Percentiles rank a stretch among this genome's conserved stretches.
Conservation (phyloP, 2,888 invertebrate species). For the Hecatera dysodea region DNA sequence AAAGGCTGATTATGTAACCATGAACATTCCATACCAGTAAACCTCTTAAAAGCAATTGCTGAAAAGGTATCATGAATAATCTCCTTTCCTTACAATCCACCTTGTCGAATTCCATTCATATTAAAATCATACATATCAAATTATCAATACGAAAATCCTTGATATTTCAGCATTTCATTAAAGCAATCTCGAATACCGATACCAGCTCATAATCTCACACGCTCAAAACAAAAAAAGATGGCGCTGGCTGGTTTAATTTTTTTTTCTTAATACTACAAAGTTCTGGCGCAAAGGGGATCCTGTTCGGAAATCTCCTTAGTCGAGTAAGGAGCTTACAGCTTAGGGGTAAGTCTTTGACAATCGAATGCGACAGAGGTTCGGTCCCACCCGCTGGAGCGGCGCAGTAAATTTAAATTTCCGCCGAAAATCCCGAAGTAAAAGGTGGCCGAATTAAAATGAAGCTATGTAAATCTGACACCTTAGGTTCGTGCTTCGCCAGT, state of each 20-base stretch:
- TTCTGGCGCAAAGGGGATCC: slow-evolving; percentile 78
- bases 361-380: slow-evolving; percentile 83
- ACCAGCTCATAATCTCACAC: slow-evolving; percentile 57
- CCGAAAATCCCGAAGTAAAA: slow-evolving; percentile 55
- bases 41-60: neutral
- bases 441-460: slow-evolving; percentile 61
- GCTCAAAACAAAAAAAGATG: slow-evolving; percentile 64
- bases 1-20: too few species aligned
- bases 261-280: slow-evolving; percentile 84
- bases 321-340: slow-evolving; percentile 85
- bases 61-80: slow-evolving; percentile 6
- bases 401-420: slow-evolving; percentile 70
- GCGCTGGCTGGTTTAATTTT: slow-evolving; percentile 73
- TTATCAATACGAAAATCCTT: slow-evolving; percentile 43
- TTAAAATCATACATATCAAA: slow-evolving; percentile 30
- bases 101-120: slow-evolving; percentile 24
- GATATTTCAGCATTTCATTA: slow-evolving; percentile 51
- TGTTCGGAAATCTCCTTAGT: slow-evolving; percentile 85
- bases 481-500: slow-evolving; percentile 50
- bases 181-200: slow-evolving; percentile 31
- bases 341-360: slow-evolving; percentile 86
- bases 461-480: slow-evolving; percentile 66
- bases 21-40: too few species aligned
- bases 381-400: slow-evolving; percentile 63
- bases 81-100: slow-evolving; percentile 7